Base-by-base conservation (phyloP, 2,797 vertebrate genomes). In the Ceryle rudis region DNA sequence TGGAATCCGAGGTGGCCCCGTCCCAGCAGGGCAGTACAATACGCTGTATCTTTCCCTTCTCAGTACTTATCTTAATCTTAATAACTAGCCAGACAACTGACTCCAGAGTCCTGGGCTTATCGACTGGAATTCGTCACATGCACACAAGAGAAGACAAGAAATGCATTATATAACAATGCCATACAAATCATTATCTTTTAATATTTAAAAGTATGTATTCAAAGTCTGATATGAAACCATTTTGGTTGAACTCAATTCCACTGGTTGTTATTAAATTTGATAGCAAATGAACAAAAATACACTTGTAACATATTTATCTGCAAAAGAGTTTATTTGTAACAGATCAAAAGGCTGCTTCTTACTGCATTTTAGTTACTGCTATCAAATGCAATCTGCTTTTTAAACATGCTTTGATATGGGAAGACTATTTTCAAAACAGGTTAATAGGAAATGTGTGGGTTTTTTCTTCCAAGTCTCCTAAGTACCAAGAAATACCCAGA, bases 51-150 rank as follows among this genome's bases (percentile, higher is more conserved):
- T 97, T 97, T 97, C 92, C 83, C 3, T 97, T 97, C 98, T 98
- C 90, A 96, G 97, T 73, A 96, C 97, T 98, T 98, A 98, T 98
- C 98, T 98, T 97, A 98, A 97, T 98, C 97, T 98, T 98, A 98
- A 98, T 98, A 98, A 98, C 98, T 91, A 97, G 97, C 97, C 98
- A 98, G 98, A 98, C 98, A 98, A 97, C 98, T 97, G 98, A 98
- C 98, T 98, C 98, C 98, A 97, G 97, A 97, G 96, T 97, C 97
- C 91, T 94, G 79, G 67, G 81, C 97, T 98, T 99, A 98, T 99
- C 98, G 73, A 93, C 93, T 96, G 97, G 96, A 98, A 98, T 98
- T 97, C 7, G 97, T 98, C 98, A 98, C 98, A 97, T 97, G 98
- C 97, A 95, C 96, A 97, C 91, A 96, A 94, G 78, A 96, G 92